Percentiles rank a stretch among this genome's conserved stretches.
These are phyloP conservation scores for Microtus montanus DNA, from an alignment of 2,113 vertebrate species.

Conservation along the genomic window DNA sequence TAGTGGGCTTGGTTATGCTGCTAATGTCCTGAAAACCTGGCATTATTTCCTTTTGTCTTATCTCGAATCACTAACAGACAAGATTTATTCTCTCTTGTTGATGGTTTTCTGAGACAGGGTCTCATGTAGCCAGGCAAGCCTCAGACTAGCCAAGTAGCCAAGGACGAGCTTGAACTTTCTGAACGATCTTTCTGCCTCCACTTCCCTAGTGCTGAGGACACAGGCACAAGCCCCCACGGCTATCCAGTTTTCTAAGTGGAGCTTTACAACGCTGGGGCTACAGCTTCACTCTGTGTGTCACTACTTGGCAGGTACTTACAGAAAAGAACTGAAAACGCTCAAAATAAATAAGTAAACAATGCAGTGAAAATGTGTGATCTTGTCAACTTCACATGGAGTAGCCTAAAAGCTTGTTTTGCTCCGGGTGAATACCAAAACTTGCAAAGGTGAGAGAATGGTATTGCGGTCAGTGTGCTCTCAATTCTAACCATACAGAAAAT, in stretches of 20 bases:
- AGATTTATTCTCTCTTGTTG: not conserved
- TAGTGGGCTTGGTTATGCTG: accelerated
- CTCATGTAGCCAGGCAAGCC: not conserved
- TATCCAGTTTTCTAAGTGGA: not conserved
- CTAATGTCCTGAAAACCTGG: not conserved
- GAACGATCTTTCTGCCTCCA: not conserved
- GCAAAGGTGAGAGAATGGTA: not conserved
- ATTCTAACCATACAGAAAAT: not conserved
- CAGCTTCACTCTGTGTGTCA: not conserved
- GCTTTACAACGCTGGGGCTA: accelerated
- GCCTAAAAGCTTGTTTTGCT: not conserved
- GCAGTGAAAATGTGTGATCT: not conserved
- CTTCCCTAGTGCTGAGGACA: not conserved
- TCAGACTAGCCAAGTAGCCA: not conserved
- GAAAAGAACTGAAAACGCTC: not conserved
- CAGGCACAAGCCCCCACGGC: accelerated
- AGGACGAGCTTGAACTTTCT: not conserved
- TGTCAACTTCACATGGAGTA: not conserved
- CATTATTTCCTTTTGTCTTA: not conserved
- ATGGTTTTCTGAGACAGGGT: not conserved
- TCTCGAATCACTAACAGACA: not conserved
- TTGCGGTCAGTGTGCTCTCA: not conserved
- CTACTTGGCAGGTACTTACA: not conserved
- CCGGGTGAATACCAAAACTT: not conserved
- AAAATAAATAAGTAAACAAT: not conserved